phyloP scores from a whole-genome alignment of 2,888 invertebrate species.

The Cheilosia vernalis region DNA sequence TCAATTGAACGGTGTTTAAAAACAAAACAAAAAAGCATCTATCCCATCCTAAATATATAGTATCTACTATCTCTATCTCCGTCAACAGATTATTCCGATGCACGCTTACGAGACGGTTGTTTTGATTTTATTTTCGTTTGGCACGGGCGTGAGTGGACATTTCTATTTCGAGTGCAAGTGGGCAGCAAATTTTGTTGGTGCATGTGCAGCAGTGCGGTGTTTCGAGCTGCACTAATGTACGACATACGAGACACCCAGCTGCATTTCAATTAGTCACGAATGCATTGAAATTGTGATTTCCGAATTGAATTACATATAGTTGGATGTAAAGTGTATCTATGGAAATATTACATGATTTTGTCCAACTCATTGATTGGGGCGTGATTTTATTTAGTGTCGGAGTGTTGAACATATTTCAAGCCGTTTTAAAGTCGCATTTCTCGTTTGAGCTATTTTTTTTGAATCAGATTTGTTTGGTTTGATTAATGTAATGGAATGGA shows the following conservation, averaged over 20 bases:
- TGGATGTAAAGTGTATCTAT: background rate
- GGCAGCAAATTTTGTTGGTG: constrained; percentile 13
- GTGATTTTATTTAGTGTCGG: background rate
- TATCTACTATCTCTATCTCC: background rate
- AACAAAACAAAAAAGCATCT: background rate
- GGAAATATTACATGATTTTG: background rate
- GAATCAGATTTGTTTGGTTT: background rate
- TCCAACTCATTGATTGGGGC: background rate
- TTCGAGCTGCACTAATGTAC: constrained; percentile 19
- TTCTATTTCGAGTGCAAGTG: constrained; percentile 49
- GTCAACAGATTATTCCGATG: constrained; percentile 26
- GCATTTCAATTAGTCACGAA: constrained; percentile 58
- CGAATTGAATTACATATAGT: constrained; percentile 71
- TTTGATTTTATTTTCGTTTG: constrained; percentile 39
- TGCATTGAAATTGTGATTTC: constrained; percentile 67
- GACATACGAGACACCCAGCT: constrained; percentile 13
- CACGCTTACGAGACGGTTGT: constrained; percentile 3
- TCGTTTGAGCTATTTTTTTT: background rate
- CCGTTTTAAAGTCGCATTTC: background rate
- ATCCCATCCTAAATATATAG: background rate
- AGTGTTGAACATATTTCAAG: background rate
- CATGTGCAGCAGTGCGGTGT: constrained; percentile 36
- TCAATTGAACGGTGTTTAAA: background rate
- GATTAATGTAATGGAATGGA: background rate
- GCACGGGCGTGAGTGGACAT: constrained; percentile 65